Conservation (phyloP, 2,888 invertebrate genomes). For the Scrobipalpa atriplicella region DNA sequence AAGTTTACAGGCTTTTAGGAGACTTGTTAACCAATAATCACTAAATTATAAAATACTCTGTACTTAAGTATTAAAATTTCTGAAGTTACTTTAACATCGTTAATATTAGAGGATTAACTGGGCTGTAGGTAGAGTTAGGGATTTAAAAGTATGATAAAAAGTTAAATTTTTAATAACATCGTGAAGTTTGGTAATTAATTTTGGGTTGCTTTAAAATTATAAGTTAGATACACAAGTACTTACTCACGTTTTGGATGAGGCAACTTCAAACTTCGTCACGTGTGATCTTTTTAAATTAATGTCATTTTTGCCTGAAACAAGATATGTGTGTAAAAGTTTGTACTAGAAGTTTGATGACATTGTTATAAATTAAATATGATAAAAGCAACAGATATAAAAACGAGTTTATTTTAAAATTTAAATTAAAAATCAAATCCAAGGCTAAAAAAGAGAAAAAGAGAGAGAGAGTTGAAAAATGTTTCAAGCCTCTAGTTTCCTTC, state of each 20-base stretch:
- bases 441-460: too few relatives aligned
- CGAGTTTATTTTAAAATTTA: too few relatives aligned
- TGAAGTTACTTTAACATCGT: constrained; percentile 1
- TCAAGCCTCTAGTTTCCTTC: too few relatives aligned
- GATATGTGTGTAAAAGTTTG: background rate
- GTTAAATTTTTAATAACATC: background rate
- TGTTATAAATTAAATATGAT: too few relatives aligned
- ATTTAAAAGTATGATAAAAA: background rate
- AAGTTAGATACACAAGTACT: constrained; percentile 53
- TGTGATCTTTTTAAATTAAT: constrained; percentile 44
- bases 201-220: background rate
- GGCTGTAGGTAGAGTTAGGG: constrained; percentile 10
- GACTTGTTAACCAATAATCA: constrained; percentile 1
- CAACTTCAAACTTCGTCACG: constrained; percentile 52
- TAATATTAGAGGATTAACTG: constrained; percentile 5
- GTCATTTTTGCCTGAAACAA: constrained; percentile 55
- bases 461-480: too few relatives aligned
- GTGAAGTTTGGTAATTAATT: background rate
- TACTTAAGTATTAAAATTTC: background rate
- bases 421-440: too few relatives aligned
- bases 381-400: too few relatives aligned
- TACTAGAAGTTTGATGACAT: background rate
- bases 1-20: constrained; percentile 1
- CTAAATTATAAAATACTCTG: constrained; percentile 10
- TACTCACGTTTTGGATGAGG: constrained; percentile 76